Conservation (phyloP, 2,888 invertebrate genomes). For the Agriopis leucophaearia region DNA sequence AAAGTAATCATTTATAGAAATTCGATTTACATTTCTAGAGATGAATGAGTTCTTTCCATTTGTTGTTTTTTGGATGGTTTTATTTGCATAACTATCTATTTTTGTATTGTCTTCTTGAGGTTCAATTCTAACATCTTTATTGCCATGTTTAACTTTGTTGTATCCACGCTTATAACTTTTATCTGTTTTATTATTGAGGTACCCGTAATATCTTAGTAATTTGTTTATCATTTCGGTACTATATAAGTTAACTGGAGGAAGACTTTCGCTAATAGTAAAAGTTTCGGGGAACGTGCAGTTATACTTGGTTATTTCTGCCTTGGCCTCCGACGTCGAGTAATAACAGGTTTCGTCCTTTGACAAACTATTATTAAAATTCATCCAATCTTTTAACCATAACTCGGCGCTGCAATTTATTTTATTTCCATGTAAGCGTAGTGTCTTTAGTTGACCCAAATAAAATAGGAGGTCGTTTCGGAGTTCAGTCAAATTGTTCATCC, state of each 20-base stretch:
- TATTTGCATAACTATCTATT: constrained; percentile 39
- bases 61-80: constrained; percentile 46
- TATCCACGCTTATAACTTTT: constrained; percentile 62
- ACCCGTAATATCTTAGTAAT: constrained; percentile 78
- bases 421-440: constrained; percentile 89
- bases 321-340: constrained; percentile 77
- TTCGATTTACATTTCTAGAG: constrained; percentile 61
- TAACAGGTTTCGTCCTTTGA: constrained; percentile 76
- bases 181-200: constrained; percentile 79
- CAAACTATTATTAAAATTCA: constrained; percentile 81
- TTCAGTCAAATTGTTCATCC: constrained; percentile 87
- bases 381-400: constrained; percentile 90
- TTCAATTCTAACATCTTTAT: constrained; percentile 41
- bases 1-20: constrained; percentile 60
- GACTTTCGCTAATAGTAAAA: constrained; percentile 81
- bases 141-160: constrained; percentile 53
- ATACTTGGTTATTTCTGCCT: constrained; percentile 77
- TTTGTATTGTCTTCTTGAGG: constrained; percentile 42
- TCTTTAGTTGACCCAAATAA: constrained; percentile 89
- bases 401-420: constrained; percentile 90
- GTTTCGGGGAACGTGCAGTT: constrained; percentile 83
- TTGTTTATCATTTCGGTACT: constrained; percentile 85
- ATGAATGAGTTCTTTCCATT: constrained; percentile 52
- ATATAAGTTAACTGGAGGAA: constrained; percentile 81
- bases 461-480: constrained; percentile 89